Percentiles rank a stretch among this genome's conserved stretches.
Evolutionary conservation across 2,797 vertebrate species (phyloP).

Genomic region (Bradypodion ventrale): DNA sequence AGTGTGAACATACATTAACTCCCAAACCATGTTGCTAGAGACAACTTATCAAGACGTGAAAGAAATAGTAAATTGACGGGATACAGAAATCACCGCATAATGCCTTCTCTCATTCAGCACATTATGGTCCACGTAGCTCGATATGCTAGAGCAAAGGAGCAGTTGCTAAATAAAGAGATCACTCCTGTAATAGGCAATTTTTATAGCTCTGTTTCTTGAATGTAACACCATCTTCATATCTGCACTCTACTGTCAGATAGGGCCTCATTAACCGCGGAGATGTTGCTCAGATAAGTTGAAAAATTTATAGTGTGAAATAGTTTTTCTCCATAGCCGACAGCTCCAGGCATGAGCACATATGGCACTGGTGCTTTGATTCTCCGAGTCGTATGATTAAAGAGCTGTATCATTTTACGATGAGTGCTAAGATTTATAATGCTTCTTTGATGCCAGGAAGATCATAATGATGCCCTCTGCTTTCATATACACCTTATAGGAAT

Average conservation of each 20-base stretch:
- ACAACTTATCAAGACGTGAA: background rate
- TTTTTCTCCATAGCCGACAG: constrained; percentile 29
- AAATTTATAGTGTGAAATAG: constrained; percentile 27
- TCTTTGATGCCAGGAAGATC: background rate
- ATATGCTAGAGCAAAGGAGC: constrained; percentile 1
- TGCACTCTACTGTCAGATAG: background rate
- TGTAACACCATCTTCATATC: rapidly evolving
- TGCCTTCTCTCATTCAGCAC: background rate
- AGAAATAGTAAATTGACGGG: too few species aligned
- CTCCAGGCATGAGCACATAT: constrained; percentile 23
- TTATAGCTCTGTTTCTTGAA: background rate
- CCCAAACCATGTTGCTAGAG: background rate
- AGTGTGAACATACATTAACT: background rate
- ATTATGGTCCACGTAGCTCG: background rate
- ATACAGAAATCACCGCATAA: background rate
- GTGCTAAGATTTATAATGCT: background rate
- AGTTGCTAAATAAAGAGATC: constrained; percentile 38
- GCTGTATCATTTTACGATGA: constrained; percentile 7
- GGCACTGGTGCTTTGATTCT: constrained; percentile 6
- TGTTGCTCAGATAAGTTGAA: constrained; percentile 52
- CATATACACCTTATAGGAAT: background rate
- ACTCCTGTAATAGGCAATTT: constrained; percentile 21
- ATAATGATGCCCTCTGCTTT: background rate
- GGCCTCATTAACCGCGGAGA: constrained; percentile 53
- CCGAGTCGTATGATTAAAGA: constrained; percentile 11